Evolutionary conservation across 2,888 invertebrate genomes (phyloP).

Genomic region (Drosophila anomalipes): DNA sequence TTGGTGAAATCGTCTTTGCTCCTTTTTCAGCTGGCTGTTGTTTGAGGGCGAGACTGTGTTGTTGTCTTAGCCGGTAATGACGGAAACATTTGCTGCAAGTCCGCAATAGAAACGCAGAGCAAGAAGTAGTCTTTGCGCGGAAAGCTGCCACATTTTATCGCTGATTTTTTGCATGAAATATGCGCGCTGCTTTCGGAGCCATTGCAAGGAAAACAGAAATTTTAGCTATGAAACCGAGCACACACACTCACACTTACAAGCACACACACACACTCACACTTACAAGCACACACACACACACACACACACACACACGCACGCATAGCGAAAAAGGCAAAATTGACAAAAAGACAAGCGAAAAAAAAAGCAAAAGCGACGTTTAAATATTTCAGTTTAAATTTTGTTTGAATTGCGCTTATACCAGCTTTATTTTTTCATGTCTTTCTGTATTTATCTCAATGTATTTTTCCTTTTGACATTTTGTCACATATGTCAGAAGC

Average conservation of each 20-base stretch:
- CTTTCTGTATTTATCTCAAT: constrained; percentile 9
- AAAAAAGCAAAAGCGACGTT: constrained; percentile 32
- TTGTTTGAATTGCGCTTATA: constrained; percentile 24
- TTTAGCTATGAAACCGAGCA: constrained; percentile 32
- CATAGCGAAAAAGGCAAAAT: constrained; percentile 46
- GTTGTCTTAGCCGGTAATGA: constrained; percentile 64
- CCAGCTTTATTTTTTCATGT: neutral
- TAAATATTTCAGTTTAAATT: constrained; percentile 61
- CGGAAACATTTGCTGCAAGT: constrained; percentile 68
- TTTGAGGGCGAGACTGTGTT: constrained; percentile 24
- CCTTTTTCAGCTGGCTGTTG: constrained; percentile 9
- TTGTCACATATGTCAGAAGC: constrained; percentile 60
- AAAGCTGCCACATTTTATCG: constrained; percentile 60
- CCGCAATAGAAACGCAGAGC: constrained; percentile 65
- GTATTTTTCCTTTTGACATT: constrained; percentile 50
- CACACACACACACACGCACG: neutral
- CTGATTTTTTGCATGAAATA: constrained; percentile 73
- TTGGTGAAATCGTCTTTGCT: constrained; percentile 57
- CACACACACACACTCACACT: neutral
- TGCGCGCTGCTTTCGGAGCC: constrained; percentile 58
- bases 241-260: neutral
- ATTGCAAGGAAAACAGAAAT: constrained; percentile 21
- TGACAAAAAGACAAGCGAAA: constrained; percentile 36
- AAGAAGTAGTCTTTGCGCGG: constrained; percentile 16
- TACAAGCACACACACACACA: neutral